Conservation (phyloP, 2,888 invertebrate species). For the Pseudococcus viburni region DNA sequence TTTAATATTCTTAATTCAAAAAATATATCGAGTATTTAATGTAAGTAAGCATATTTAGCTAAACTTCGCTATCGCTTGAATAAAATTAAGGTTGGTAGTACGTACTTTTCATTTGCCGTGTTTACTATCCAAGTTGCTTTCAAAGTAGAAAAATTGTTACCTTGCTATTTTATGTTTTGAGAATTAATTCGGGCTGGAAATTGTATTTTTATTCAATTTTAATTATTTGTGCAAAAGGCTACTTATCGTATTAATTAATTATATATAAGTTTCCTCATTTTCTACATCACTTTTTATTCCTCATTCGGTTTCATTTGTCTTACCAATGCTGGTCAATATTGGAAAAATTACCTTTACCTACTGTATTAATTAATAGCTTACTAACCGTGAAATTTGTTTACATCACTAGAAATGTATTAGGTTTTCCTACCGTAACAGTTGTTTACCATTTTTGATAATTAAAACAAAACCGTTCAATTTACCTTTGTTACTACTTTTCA, state of each 20-base stretch:
- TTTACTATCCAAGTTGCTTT: neutral
- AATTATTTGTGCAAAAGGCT: neutral
- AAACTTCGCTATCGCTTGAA: slow-evolving; percentile 2
- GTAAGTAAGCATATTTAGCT: neutral
- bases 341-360: neutral
- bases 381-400: neutral
- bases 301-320: neutral
- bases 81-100: neutral
- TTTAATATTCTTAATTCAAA: neutral
- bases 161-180: neutral
- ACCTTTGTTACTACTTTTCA: neutral
- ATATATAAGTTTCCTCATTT: neutral
- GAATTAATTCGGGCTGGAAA: neutral
- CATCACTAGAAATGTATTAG: slow-evolving; percentile 33
- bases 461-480: neutral
- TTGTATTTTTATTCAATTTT: neutral
- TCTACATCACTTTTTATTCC: slow-evolving; percentile 36
- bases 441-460: neutral
- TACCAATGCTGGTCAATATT: slow-evolving; percentile 6
- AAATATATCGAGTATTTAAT: neutral
- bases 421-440: neutral
- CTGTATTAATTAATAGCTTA: neutral
- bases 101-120: neutral
- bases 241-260: slow-evolving; percentile 12
- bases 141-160: neutral